Conservation (phyloP, 1,140 invertebrate species). For the Heterodera schachtii region DNA sequence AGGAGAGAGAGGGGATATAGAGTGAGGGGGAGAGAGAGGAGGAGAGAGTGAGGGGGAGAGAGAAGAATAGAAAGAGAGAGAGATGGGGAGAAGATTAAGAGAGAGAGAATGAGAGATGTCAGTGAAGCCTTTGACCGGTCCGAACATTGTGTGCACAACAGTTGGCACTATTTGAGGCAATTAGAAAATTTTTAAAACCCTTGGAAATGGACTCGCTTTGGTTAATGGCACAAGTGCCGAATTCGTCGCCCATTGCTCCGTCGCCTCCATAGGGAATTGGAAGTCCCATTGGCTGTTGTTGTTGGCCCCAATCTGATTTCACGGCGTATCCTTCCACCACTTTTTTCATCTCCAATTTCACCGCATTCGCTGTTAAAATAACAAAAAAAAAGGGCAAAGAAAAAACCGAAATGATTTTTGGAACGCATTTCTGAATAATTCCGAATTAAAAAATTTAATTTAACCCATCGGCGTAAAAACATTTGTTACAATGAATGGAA, state of each 20-base stretch:
- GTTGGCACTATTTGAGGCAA: not conserved
- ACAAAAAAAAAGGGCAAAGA: too few species aligned
- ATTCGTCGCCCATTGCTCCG: not conserved
- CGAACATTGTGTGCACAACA: slow-evolving; percentile 10
- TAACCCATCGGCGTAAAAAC: not conserved
- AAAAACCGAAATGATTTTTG: too few species aligned
- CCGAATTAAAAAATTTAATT: not conserved
- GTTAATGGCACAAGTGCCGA: not conserved
- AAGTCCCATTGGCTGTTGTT: not conserved
- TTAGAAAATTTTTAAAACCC: not conserved
- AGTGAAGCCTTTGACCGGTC: slow-evolving; percentile 14
- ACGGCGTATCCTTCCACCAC: not conserved
- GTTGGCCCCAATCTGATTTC: not conserved
- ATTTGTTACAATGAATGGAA: too few species aligned
- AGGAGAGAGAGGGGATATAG: too few species aligned
- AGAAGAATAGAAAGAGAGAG: too few species aligned
- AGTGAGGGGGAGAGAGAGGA: too few species aligned
- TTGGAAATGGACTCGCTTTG: not conserved
- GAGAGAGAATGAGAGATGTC: too few species aligned
- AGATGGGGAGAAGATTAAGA: too few species aligned
- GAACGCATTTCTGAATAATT: too few species aligned
- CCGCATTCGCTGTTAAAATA: not conserved
- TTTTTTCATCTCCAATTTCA: not conserved
- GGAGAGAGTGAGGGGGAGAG: too few species aligned
- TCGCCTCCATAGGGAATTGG: not conserved